Percentiles rank a stretch among this genome's conserved stretches.
Conservation (phyloP, 2,797 vertebrate genomes). For the Lindbergichthys nudifrons region DNA sequence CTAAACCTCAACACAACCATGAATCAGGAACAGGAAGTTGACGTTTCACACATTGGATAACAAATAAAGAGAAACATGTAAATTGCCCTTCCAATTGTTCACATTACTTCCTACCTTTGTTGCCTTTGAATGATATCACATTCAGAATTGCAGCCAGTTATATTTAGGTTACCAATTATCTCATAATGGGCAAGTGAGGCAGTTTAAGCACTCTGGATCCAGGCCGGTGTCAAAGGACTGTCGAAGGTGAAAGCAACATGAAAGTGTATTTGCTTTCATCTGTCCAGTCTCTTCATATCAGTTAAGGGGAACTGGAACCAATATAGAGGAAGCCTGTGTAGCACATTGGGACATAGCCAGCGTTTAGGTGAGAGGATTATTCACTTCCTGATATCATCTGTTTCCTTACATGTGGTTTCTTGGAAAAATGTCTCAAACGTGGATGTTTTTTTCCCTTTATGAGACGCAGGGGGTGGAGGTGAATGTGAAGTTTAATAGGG, state of each 20-base stretch:
- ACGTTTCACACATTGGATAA: background rate
- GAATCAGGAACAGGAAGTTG: slow-evolving; percentile 3
- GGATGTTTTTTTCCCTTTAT: slow-evolving; percentile 8
- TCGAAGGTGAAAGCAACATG: slow-evolving; percentile 51
- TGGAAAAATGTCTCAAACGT: slow-evolving; percentile 29
- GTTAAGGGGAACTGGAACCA: slow-evolving; percentile 28
- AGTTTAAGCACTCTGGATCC: slow-evolving; percentile 37
- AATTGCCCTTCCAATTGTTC: slow-evolving; percentile 12
- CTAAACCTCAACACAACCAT: background rate
- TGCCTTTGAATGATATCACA: background rate
- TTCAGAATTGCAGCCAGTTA: slow-evolving; percentile 12
- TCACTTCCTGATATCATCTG: slow-evolving; percentile 50
- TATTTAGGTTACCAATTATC: slow-evolving; percentile 50
- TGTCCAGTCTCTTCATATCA: slow-evolving; percentile 55
- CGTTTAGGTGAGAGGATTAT: slow-evolving; percentile 36
- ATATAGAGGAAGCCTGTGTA: slow-evolving; percentile 29
- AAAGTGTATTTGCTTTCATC: slow-evolving; percentile 63
- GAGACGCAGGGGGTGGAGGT: slow-evolving; percentile 19
- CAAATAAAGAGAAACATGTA: slow-evolving; percentile 4
- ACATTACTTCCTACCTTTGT: slow-evolving; percentile 11
- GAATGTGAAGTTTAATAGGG: slow-evolving; percentile 42
- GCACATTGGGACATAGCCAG: slow-evolving; percentile 10
- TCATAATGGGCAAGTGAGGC: slow-evolving; percentile 30
- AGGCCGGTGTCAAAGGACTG: slow-evolving; percentile 44
- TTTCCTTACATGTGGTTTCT: slow-evolving; percentile 34